phyloP scores from a whole-genome alignment of 2,797 vertebrate species.

The Sebastiscus albofasciatus region DNA sequence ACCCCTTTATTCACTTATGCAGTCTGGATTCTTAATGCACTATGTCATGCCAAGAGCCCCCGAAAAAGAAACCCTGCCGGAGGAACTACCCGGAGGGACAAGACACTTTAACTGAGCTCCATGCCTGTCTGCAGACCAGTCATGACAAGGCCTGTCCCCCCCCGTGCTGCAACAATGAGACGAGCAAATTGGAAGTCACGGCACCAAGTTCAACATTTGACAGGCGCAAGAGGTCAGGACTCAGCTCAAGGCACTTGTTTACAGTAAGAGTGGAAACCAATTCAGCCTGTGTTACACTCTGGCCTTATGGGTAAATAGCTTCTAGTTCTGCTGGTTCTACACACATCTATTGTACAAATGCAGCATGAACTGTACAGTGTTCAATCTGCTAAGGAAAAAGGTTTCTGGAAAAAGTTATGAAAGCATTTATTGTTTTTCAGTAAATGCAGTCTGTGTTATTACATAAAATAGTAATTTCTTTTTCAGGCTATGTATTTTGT shows the following conservation, averaged over 20 bases:
- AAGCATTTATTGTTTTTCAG: neutral
- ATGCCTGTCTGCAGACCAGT: constrained; percentile 41
- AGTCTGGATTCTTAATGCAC: constrained; percentile 63
- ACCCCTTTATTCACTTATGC: constrained; percentile 53
- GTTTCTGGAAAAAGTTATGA: neutral
- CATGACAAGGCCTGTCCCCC: constrained; percentile 41
- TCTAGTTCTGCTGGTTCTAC: neutral
- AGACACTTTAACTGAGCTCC: constrained; percentile 48
- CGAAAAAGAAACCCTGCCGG: constrained; percentile 42
- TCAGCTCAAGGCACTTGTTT: constrained; percentile 65
- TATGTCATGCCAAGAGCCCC: constrained; percentile 56
- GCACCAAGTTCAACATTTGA: constrained; percentile 66
- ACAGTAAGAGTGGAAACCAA: constrained; percentile 53
- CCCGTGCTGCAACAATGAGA: constrained; percentile 45
- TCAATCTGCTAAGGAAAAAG: neutral
- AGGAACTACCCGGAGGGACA: constrained; percentile 56
- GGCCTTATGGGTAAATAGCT: constrained; percentile 26
- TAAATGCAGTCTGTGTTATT: neutral
- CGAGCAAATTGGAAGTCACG: constrained; percentile 65
- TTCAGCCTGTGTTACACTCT: constrained; percentile 43
- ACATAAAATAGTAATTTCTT: neutral
- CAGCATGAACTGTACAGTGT: neutral
- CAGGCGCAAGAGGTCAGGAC: constrained; percentile 56
- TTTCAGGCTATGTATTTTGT: neutral
- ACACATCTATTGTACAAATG: neutral